Evolutionary conservation across 2,888 invertebrate genomes (phyloP), one percentile per base, ranked within the genome.

Genomic region (Oligia latruncula): DNA sequence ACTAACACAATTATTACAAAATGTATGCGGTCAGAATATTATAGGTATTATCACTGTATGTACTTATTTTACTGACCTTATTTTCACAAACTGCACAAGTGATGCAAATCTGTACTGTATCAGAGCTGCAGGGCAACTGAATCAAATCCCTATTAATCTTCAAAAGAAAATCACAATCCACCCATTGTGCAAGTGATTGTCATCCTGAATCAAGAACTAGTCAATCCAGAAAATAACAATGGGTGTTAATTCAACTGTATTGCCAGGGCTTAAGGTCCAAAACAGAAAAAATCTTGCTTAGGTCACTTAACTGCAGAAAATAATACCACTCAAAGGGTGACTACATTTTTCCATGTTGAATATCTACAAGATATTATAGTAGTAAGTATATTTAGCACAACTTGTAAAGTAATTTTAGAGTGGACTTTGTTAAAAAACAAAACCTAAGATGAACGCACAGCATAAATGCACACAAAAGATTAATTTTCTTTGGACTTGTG

Each of bases 181-280:
- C 17, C 40, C 62, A 75, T 73, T 80, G 76, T 74, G 35, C 20
- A 35, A 52, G 23, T 62, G 55, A 71, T 68, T 78, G 66, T 35
- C 67, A 58, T 81, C 81, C 71, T 46, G 71, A 71, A 58, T 81
- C 60, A 71, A 40, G 75, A 62, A 66, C 35, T 4, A 46, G 4
- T n/a, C 70, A 58, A 55, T 83, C 46, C 65, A 76, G 40, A 73
- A 67, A 29, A 70, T 52, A 76, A 23, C 55, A 75, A 64, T 4
- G 1, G 13, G 15, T 49, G 5, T 46, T 68, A 23, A 43, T 71
- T 62, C 66, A 65, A 67, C 75, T 67, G 17, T 76, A 68, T 40
- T 55, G 55, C 67, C 52, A 66, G 13, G 70, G 1, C 29, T 17
- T 78, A 74, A 73, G 65, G 71, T 75, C 20, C 49, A 81, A 60